Percentiles rank a stretch among this genome's conserved stretches.
Conservation (phyloP, 2,888 invertebrate genomes). For the Patella ulyssiponensis region DNA sequence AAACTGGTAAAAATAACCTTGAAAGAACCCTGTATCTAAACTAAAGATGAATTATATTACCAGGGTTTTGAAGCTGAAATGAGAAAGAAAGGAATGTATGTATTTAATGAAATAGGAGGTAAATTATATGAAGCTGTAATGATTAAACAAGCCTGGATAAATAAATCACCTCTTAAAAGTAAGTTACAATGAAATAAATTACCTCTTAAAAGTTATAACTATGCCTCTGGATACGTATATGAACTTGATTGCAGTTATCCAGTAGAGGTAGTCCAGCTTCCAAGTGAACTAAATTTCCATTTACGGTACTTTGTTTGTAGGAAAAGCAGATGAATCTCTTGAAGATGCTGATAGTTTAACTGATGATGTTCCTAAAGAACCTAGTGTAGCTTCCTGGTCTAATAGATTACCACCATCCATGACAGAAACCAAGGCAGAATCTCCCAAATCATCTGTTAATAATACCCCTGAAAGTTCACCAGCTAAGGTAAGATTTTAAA, state of each 20-base stretch:
- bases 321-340: constrained; percentile 21
- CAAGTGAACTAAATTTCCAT: background rate
- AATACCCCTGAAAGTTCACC: constrained; percentile 26
- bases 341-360: constrained; percentile 28
- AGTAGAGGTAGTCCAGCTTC: no score
- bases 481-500: constrained; percentile 40
- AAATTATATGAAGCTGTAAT: constrained; percentile 60
- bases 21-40: no score
- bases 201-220: no score
- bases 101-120: constrained; percentile 55
- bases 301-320: background rate
- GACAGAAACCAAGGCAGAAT: constrained; percentile 36
- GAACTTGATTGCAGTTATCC: no score
- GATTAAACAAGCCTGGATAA: constrained; percentile 60
- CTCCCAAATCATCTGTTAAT: constrained; percentile 32
- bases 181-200: no score
- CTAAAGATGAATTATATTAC: no score
- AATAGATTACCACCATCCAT: constrained; percentile 60
- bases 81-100: constrained; percentile 41
- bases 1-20: no score
- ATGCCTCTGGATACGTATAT: no score
- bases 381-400: constrained; percentile 53
- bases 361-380: constrained; percentile 43
- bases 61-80: constrained; percentile 60
- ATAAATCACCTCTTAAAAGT: constrained; percentile 41